Base-by-base conservation (phyloP, 2,888 invertebrate genomes). In the Campoletis raptor region DNA sequence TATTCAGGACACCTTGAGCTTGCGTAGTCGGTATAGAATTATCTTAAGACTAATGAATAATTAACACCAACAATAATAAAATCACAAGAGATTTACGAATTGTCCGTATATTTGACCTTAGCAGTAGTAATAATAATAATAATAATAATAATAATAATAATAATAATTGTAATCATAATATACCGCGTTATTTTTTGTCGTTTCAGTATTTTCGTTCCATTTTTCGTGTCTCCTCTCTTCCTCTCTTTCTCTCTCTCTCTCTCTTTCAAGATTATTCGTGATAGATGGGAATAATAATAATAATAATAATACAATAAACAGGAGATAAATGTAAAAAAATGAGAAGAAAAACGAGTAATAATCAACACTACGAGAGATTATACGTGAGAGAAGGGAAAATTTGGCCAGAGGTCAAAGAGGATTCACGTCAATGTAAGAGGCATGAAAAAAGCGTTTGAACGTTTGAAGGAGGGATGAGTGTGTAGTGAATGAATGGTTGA, bases 71-170 rank as follows among this genome's bases (percentile, higher is more conserved):
- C 61, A 30, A 40, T n/a, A 72, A 61, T 69, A 79, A 40, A 24
- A 69, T 48, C 40, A 52, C 52, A 67, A 76, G 81, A 77, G 83
- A 88, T 89, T 90, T 81, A 81, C 81, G 81, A 86, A 80, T 92
- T 90, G 91, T 91, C 89, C 89, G 91, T 92, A 92, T 92, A 92
- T 92, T 92, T 92, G 91, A 91, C 90, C 91, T 92, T 91, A 91
- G 87, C 88, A 89, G 73, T 90, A 90, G 83, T 90, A 90, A 89
- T 91, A 89, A 91, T 91, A 90, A 85, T 89, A 89, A 90, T 90
- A 85, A 89, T 88, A 89, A 85, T 89, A 90, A 88, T 90, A 86
- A 89, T 90, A 88, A 90, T 90, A 87, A 90, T 90, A 79, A 89
- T 89, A 70, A 85, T 87, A 83, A 87, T 88, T 87, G 88, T 91